phyloP scores from a whole-genome alignment of 2,888 invertebrate genomes.

The Andrena haemorrhoa region DNA sequence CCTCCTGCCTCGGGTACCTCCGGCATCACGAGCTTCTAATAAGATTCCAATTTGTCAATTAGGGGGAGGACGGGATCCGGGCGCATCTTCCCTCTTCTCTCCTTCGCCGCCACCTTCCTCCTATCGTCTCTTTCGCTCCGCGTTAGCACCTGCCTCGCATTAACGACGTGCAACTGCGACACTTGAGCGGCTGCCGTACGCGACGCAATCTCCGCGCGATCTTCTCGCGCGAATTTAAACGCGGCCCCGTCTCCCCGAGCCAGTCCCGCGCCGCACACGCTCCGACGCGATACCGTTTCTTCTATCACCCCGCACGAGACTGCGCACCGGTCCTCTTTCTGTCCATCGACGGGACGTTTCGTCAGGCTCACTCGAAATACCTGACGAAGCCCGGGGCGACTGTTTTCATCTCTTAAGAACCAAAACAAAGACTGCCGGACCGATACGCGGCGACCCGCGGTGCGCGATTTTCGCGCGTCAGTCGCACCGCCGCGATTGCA shows the following conservation, averaged over 20 bases:
- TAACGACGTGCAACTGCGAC: conserved; percentile 68
- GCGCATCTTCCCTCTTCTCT: conserved; percentile 70
- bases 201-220: conserved; percentile 60
- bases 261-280: not conserved
- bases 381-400: not conserved
- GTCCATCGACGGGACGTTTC: too few relatives aligned
- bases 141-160: conserved; percentile 69
- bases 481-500: conserved; percentile 72
- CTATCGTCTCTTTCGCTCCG: conserved; percentile 59
- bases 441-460: conserved; percentile 24
- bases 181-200: conserved; percentile 62
- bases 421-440: conserved; percentile 20
- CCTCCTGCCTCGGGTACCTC: conserved; percentile 66
- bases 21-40: conserved; percentile 85
- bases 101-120: conserved; percentile 57
- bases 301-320: not conserved
- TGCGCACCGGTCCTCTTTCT: not conserved
- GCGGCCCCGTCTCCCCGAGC: not conserved
- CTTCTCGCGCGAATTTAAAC: conserved; percentile 55
- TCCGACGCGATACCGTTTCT: not conserved
- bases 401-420: not conserved
- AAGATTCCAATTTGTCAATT: conserved; percentile 91
- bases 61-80: conserved; percentile 85
- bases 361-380: too few relatives aligned
- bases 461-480: conserved; percentile 35